Base-by-base conservation (phyloP, 1,140 invertebrate genomes). In the Scaptomyza montana region DNA sequence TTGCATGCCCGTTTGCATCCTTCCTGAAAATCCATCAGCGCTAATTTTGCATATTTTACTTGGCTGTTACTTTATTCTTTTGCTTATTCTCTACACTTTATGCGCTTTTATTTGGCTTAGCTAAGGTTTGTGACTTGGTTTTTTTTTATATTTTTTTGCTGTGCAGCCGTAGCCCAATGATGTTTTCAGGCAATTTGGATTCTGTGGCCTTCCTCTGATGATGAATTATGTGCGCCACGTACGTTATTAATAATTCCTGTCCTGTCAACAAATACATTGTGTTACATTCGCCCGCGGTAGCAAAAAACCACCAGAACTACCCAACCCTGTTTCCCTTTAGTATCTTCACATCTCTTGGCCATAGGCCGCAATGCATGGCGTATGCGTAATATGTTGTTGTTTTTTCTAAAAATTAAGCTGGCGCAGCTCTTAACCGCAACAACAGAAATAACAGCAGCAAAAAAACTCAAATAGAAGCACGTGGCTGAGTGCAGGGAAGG, bases 31-130 rank as follows among this genome's bases (percentile, higher is more conserved):
- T 89, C 84, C 84, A 89, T 89, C 84, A 89, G 77, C 79, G 84
- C 84, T 89, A 89, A 89, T 89, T 89, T 89, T 89, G 84, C 84
- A 89, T 89, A 89, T 89, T 89, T 89, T 77, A 89, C 78, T 77
- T 77, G 66, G 61, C 56, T 70, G 46, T 72, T 50, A 61, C 66
- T 77, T 70, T 81, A 69, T 71, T 63, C 64, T 61, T 54, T 73
- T 55, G 50, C 33, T 60, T 62, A 16, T 30, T 57, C 54, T 47
- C 49, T 65, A 36, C 69, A 77, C 62, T 77, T 82, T 77, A 63
- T 67, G 50, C 64, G 75, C 62, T 73, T 87, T 76, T 87, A 77
- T 82, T 74, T 76, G 75, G 64, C 71, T 89, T 70, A 82, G 84
- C 62, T 59, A n/a, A 43, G 75, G 72, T 71, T 87, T 81, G 74